Evolutionary conservation across 2,113 vertebrate genomes (phyloP), one percentile per base, ranked within the genome.

Genomic region (Python bivittatus): DNA sequence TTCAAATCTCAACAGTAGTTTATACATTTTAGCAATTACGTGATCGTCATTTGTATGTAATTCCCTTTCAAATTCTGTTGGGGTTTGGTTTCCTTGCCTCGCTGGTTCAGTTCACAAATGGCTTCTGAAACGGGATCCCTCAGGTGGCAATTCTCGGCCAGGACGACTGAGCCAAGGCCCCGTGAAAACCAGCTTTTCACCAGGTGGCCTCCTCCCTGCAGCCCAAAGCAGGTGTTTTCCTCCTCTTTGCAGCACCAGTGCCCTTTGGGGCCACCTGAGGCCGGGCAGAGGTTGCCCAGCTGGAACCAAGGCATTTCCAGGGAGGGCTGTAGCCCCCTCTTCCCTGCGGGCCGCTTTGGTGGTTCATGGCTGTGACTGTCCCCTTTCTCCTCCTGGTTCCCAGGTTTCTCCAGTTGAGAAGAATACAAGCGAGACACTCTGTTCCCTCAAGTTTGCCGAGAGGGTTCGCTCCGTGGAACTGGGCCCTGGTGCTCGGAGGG

Each of bases 391-490:
- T 54, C 84, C 33, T 84, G 13, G 0, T 57, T 20, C 0, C 0
- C 94, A 99, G 99, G 98, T 99, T 10, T 99, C 99, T 88, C 99
- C 99, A 0, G 96, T 98, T 0, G 97, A 98, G 88, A 97, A 97
- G 29, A 99, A 99, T 96, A 97, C 97, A 92, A 99, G 98, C 0
- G 99, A 99, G 97, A 99, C 99, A 0, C 96, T 99, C 33, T 99
- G 99, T 94, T 99, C 99, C 42, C 98, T 99, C 61, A 99, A 99
- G 97, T 99, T 99, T 3, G 99, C 99, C 0, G 99, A 99, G 97
- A 97, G 99, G 0, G 99, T 99, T 68, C 98, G 99, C 79, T 98
- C 98, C 0, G 98, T 99, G 61, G 99, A 99, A 97, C 97, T 99
- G 94, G 98, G 98, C 61, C 95, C 97, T 0, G 95, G 96, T 2